Base-by-base conservation (phyloP, 1,140 invertebrate genomes). In the Pseudomyrmex gracilis region DNA sequence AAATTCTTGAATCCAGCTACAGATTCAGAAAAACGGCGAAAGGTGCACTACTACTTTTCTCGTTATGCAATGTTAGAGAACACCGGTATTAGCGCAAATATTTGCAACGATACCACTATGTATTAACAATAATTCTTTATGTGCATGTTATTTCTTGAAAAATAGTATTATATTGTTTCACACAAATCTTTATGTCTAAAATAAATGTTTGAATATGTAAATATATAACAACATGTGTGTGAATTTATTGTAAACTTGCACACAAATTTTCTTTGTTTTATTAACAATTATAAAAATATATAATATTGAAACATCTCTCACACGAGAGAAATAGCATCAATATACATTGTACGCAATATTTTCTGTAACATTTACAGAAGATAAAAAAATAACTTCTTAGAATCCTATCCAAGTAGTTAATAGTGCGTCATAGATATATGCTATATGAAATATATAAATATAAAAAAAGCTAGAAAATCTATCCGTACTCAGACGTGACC, bases 401-500 rank as follows among this genome's bases (percentile, higher is more conserved):
- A 87, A 58, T 71, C 17, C 24, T 58, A 71, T 86, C 64, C 47
- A 76, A 82, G 20, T 61, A 86, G 57, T 68, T 12, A 9, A 5
- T 43, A 82, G 10, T 43, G 82, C 12, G 15, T 82, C 63, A 17
- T 68, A 63, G 1, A 73, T 43, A 51, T 51, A 61, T 5, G 3
- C n/a, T 51, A 51, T 15, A 45, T 7, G 12, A 60, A 34, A 17
- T 17, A 13, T 45, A 49, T 85, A 82, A 70, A 87, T 70, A 20
- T n/a, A 10, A 66, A 55, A 34, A 34, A 34, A 34, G 34, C 34
- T 34, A 34, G 34, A 34, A 83, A 67, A 5, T 77, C 34, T 89
- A 94, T 22, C 92, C 98, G 93, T 98, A 99, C 93, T 99, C 98
- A 0, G 98, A 98, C 84, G 98, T 98, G 73, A 99, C 96, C 9